Evolutionary conservation across 2,888 invertebrate species (phyloP).

Genomic region (Epinotia nisella): DNA sequence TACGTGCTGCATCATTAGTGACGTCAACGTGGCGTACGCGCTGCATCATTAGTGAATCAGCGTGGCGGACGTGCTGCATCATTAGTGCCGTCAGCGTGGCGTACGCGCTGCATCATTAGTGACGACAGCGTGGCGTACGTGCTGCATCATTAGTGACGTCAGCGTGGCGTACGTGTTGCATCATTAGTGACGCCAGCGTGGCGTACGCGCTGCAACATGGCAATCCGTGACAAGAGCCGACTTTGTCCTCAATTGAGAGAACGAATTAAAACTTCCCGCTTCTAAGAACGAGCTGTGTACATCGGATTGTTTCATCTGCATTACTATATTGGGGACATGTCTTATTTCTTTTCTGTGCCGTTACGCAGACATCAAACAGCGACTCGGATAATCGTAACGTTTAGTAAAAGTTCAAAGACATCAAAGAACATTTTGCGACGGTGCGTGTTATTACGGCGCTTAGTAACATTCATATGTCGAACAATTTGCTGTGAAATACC

Average conservation of each 20-base stretch:
- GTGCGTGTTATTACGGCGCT: background rate
- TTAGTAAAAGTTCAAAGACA: slow-evolving; percentile 31
- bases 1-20: slow-evolving; percentile 47
- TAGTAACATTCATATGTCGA: background rate
- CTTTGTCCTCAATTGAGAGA: slow-evolving; percentile 56
- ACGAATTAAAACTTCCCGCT: slow-evolving; percentile 58
- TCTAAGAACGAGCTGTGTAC: slow-evolving; percentile 50
- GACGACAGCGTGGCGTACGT: no score
- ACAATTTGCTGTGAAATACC: slow-evolving; percentile 15
- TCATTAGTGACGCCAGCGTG: slow-evolving; percentile 41
- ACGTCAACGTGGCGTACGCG: no score
- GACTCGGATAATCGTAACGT: slow-evolving; percentile 22
- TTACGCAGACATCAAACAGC: slow-evolving; percentile 9
- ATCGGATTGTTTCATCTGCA: slow-evolving; percentile 38
- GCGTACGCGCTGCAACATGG: slow-evolving; percentile 46
- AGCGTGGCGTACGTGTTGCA: slow-evolving; percentile 40
- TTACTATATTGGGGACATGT: slow-evolving; percentile 26
- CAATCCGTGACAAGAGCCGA: slow-evolving; percentile 49
- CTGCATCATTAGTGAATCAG: no score
- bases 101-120: no score
- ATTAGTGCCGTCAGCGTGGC: no score
- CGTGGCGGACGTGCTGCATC: no score
- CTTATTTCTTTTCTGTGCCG: slow-evolving; percentile 20
- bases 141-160: no score
- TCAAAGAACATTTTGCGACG: slow-evolving; percentile 13